Conservation (phyloP, 2,797 vertebrate genomes). For the Sternarchorhynchus goeldii region DNA sequence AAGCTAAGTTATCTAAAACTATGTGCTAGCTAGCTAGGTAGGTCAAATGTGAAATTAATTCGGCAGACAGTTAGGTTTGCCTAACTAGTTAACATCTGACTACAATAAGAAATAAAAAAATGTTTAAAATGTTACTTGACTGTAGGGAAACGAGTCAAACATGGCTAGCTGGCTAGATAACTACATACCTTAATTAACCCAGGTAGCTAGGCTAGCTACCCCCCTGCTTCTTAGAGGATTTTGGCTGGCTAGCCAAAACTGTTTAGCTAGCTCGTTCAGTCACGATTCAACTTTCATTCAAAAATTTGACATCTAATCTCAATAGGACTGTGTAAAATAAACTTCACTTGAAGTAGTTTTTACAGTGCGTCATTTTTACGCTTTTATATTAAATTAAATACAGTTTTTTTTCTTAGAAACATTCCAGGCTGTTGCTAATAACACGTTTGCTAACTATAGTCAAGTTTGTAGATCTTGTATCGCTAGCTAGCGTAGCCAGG, state of each 20-base stretch:
- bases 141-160: neutral
- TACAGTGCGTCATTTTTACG: no score
- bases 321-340: neutral
- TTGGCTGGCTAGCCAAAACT: slow-evolving; percentile 17
- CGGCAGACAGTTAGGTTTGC: neutral
- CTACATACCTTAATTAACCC: neutral
- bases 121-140: no score
- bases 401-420: no score
- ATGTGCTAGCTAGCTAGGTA: neutral
- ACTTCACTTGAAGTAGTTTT: neutral
- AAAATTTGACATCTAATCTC: neutral
- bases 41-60: neutral
- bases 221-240: slow-evolving; percentile 1
- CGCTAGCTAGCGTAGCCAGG: no score
- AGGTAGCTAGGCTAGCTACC: neutral
- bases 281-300: slow-evolving; percentile 15
- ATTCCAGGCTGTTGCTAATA: neutral
- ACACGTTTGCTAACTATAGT: neutral
- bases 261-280: slow-evolving; percentile 13
- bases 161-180: neutral
- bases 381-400: no score
- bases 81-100: neutral
- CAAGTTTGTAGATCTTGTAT: slow-evolving; percentile 13
- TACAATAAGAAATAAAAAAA: no score
- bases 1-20: neutral